Percentiles rank a stretch among this genome's conserved stretches.
Evolutionary conservation across 2,797 vertebrate species (phyloP).

Genomic region (Philypnodon macrostomus): DNA sequence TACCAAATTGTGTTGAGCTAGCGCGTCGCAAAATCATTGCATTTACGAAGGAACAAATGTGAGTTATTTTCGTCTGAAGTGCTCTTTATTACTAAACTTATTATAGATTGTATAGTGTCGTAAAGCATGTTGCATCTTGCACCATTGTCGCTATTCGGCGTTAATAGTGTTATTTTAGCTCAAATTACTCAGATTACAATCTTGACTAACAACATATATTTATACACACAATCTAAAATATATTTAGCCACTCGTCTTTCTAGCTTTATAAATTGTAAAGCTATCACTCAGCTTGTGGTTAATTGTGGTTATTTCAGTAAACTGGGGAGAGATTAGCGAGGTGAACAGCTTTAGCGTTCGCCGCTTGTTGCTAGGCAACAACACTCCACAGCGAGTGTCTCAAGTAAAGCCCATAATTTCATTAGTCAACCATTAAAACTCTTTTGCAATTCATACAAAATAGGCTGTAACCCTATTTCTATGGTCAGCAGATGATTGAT

Average conservation of each 20-base stretch:
- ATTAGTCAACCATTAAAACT: conserved; percentile 60
- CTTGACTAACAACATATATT: no score
- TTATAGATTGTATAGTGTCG: neutral
- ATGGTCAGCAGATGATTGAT: no score
- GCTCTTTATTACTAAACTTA: neutral
- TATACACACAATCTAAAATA: no score
- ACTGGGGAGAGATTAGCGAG: conserved; percentile 57
- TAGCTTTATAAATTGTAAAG: neutral
- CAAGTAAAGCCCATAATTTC: conserved; percentile 74
- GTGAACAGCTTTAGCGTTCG: conserved; percentile 62
- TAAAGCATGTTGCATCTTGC: neutral
- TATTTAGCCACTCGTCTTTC: neutral
- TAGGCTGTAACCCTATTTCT: no score
- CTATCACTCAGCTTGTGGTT: no score
- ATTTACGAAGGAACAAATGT: neutral
- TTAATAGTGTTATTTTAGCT: no score
- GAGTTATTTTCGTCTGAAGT: neutral
- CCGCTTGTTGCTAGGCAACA: conserved; percentile 77
- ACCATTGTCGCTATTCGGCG: neutral
- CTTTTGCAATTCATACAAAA: neutral
- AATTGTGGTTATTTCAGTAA: conserved; percentile 8
- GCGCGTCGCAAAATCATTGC: neutral
- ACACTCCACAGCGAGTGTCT: conserved; percentile 24
- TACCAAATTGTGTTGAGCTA: neutral
- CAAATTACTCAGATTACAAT: no score